phyloP scores from a whole-genome alignment of 2,888 invertebrate species.

The Anthrax anthrax region DNA sequence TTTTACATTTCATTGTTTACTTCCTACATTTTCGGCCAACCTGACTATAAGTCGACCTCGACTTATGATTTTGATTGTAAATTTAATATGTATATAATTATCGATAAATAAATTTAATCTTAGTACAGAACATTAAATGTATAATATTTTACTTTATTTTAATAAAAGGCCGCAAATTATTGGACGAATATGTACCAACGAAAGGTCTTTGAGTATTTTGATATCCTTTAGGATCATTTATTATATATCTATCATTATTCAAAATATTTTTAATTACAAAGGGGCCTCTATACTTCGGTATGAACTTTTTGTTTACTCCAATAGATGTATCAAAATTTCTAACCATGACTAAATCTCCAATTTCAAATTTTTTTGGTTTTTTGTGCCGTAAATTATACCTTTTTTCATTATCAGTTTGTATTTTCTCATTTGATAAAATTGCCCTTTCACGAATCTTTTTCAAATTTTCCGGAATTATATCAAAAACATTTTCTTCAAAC shows the following conservation, averaged over 20 bases:
- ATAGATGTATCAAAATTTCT: conserved; percentile 10
- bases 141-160: no score
- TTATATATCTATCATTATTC: conserved; percentile 9
- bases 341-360: conserved; percentile 14
- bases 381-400: conserved; percentile 7
- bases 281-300: conserved; percentile 14
- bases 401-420: conserved; percentile 14
- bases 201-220: no score
- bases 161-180: no score
- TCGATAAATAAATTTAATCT: no score
- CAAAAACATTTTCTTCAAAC: no score
- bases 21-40: no score
- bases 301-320: conserved; percentile 9
- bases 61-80: no score
- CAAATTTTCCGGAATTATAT: neutral
- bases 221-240: neutral
- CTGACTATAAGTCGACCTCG: no score
- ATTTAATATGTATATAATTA: no score
- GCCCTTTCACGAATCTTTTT: conserved; percentile 11
- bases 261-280: conserved; percentile 11
- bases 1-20: no score
- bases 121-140: no score
- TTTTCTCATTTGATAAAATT: conserved; percentile 9
- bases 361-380: conserved; percentile 9
- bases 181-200: no score